Conservation (phyloP, 2,797 vertebrate species). For the Gastrophryne carolinensis region DNA sequence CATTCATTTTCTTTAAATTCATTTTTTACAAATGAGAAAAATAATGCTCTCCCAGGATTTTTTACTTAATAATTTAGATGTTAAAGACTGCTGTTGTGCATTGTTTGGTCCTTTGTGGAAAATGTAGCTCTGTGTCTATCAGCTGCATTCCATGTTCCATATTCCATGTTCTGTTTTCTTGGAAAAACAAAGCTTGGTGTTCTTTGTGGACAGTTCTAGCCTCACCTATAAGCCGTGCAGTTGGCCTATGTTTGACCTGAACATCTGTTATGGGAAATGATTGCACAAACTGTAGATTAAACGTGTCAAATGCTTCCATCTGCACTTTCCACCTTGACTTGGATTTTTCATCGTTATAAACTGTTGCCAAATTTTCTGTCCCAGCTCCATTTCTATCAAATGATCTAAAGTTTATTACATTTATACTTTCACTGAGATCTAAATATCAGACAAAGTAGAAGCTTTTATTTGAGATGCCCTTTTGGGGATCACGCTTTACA, state of each 20-base stretch:
- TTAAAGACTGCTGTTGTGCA: too few relatives aligned
- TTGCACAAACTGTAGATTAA: slow-evolving; percentile 47
- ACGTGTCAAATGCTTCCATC: slow-evolving; percentile 48
- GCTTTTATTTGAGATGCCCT: too few relatives aligned
- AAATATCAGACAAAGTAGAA: background rate
- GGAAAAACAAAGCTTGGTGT: background rate
- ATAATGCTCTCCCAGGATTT: too few relatives aligned
- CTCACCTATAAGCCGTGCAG: slow-evolving; percentile 24
- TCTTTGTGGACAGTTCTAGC: background rate
- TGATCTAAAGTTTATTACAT: background rate
- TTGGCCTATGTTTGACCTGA: slow-evolving; percentile 35
- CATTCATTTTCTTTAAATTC: too few relatives aligned
- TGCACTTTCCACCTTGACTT: slow-evolving; percentile 45
- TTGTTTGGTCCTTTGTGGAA: background rate
- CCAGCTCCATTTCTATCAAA: slow-evolving; percentile 7
- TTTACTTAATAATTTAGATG: too few relatives aligned
- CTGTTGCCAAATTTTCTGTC: slow-evolving; percentile 35
- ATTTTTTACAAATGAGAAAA: too few relatives aligned
- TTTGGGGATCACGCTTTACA: too few relatives aligned
- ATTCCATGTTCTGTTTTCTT: background rate
- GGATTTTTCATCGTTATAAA: slow-evolving; percentile 43
- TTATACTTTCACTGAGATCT: background rate
- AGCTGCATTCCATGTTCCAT: too few relatives aligned
- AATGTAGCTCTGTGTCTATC: background rate
- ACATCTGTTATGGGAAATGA: slow-evolving; percentile 53